Conservation (phyloP, 2,113 vertebrate species). For the Pygoscelis antarcticus region DNA sequence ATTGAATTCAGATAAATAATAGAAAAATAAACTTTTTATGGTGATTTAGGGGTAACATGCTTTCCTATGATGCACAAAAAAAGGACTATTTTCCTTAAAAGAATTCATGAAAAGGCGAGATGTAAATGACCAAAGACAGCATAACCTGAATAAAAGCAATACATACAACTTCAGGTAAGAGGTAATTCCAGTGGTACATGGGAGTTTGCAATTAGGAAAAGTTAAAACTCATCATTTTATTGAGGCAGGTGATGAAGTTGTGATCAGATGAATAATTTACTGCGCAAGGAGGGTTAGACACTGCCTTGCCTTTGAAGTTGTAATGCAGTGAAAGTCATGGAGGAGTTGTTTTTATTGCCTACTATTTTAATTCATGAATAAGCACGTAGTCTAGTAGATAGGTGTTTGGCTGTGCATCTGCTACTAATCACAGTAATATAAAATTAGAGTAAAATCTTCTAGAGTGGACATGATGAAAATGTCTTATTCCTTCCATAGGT, state of each 20-base stretch:
- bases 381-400: background rate
- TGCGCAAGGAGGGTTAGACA: background rate
- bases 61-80: background rate
- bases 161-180: background rate
- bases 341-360: background rate
- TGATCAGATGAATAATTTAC: background rate
- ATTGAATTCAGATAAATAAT: background rate
- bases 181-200: background rate
- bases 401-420: background rate
- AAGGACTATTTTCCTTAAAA: background rate
- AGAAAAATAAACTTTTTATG: background rate
- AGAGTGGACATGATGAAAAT: background rate
- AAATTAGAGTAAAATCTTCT: background rate
- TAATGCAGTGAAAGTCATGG: background rate
- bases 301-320: background rate
- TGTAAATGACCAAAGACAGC: background rate
- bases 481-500: conserved; percentile 69
- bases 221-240: background rate
- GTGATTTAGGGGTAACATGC: background rate
- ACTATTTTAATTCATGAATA: background rate
- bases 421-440: background rate
- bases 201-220: background rate
- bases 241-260: background rate
- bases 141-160: background rate
- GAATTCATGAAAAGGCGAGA: background rate